phyloP scores from a whole-genome alignment of 2,113 vertebrate genomes.

The Neogobius melanostomus region DNA sequence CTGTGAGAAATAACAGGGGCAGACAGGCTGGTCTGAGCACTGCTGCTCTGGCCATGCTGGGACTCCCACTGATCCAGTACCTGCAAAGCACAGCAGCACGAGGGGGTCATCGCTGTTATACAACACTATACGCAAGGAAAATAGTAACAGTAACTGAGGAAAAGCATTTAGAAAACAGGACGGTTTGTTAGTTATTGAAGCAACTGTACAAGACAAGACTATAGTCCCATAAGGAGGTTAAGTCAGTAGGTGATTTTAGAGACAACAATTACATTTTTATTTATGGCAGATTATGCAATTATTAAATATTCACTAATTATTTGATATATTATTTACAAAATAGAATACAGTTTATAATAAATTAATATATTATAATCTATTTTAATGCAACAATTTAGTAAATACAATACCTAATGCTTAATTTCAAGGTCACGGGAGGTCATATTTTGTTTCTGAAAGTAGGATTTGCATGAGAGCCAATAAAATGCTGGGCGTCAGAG shows the following conservation, averaged over 20 bases:
- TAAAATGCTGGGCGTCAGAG: not conserved
- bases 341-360: no score
- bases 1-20: constrained; percentile 86
- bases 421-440: not conserved
- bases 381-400: no score
- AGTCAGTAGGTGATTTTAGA: no score
- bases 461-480: not conserved
- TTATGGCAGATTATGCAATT: no score
- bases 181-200: constrained; percentile 49
- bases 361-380: no score
- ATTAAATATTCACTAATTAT: no score
- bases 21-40: constrained; percentile 86
- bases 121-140: constrained; percentile 1
- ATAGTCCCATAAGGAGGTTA: not conserved
- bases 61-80: constrained; percentile 92
- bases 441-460: not conserved
- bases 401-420: not conserved
- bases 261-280: no score
- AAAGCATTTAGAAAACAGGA: constrained; percentile 7
- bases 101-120: constrained; percentile 46
- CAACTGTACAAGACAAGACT: not conserved
- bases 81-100: constrained; percentile 81
- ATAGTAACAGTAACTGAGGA: not conserved
- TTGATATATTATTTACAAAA: no score
- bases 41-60: constrained; percentile 84